Evolutionary conservation across 2,113 vertebrate species (phyloP), one percentile per base, ranked within the genome.

Genomic region (Noturus placidus): DNA sequence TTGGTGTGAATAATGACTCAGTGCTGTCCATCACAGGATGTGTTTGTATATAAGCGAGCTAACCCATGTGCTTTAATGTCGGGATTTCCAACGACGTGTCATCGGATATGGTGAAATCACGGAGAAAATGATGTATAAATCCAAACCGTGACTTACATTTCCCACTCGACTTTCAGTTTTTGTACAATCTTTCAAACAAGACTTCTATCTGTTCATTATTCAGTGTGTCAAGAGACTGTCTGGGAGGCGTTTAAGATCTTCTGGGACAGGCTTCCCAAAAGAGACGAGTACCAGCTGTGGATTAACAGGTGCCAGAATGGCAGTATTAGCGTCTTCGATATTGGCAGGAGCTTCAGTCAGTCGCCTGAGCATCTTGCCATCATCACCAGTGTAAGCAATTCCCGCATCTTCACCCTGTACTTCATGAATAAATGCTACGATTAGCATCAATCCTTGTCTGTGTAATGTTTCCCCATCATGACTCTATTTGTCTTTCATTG

Each of bases 191-290:
- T 33, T 80, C 52, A 30, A n/a, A 78, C 38, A 56, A 54, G 30
- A 35, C 9, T 11, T 57, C 54, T 85, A 22, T 74, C 54, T 88
- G 50, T 88, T 17, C 86, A 9, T 86, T 91, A 89, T 90, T 83
- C 87, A 99, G 98, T 99, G 87, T 99, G 98, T 92, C 98, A 99
- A 94, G 98, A 99, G 94, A 97, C 97, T 0, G 94, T 99, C 56
- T 99, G 98, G 98, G 98, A 99, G 92, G 97, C 97, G 70, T 99
- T 97, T 89, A 97, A 97, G 93, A 97, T 97, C 15, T 99, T 99
- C 93, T 99, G 97, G 98, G 97, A 98, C 89, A 96, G 96, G 52
- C 94, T 98, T 42, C 98, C 98, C 0, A 96, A 95, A 87, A 94
- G 14, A 72, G 95, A 96, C 0, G 97, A 99, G 63, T 99, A 98